A percentile compares a stretch with the other conserved stretches of the same genome.
These are phyloP conservation scores for Chaenodraco wilsoni DNA, from an alignment of 2,797 vertebrate genomes.

Conservation along the genomic window DNA sequence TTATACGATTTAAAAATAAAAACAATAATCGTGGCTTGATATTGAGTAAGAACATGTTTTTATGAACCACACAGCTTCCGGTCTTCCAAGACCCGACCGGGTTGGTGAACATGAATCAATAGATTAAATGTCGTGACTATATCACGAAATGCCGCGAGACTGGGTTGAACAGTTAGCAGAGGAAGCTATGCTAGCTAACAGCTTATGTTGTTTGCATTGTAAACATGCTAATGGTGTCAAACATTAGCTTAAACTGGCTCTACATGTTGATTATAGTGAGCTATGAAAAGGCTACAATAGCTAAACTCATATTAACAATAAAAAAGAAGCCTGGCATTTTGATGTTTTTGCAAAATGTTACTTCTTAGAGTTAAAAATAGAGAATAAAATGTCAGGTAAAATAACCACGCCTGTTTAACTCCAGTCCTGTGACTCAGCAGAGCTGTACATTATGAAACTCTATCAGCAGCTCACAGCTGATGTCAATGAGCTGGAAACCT, in stretches of 20 bases:
- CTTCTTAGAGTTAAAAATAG: neutral
- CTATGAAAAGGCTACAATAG: slow-evolving; percentile 15
- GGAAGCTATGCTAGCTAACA: neutral
- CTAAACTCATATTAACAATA: slow-evolving; percentile 1
- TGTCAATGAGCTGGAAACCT: slow-evolving; percentile 46
- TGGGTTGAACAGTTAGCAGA: neutral
- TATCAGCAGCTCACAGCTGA: slow-evolving; percentile 25
- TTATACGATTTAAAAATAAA: no score
- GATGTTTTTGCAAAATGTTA: slow-evolving; percentile 8
- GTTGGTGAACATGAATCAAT: no score
- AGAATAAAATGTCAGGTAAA: neutral
- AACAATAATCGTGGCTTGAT: no score
- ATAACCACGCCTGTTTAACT: neutral
- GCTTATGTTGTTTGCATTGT: neutral
- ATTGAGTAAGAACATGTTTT: no score
- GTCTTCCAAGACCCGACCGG: no score
- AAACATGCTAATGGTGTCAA: neutral
- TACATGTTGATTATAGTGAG: neutral
- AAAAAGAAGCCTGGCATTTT: neutral
- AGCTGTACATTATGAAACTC: slow-evolving; percentile 19
- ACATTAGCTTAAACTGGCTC: neutral
- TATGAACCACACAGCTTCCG: no score
- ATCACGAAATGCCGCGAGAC: no score
- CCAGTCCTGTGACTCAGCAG: slow-evolving; percentile 7
- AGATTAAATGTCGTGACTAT: no score